A percentile compares a stretch with the other conserved stretches of the same genome.
Evolutionary conservation across 2,113 vertebrate genomes (phyloP).

Genomic region (Siphamia tubifer): DNA sequence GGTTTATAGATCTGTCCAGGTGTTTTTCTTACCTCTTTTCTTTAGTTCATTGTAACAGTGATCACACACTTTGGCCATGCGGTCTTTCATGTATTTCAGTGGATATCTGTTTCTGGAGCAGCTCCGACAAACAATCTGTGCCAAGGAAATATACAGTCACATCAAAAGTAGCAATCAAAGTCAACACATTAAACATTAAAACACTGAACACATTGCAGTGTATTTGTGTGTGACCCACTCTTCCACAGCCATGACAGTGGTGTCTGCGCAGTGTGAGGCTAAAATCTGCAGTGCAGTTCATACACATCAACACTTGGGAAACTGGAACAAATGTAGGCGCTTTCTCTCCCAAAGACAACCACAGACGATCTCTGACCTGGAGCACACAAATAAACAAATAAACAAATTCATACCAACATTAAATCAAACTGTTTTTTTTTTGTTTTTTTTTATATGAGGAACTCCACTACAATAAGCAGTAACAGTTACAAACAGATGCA

Average conservation of each 20-base stretch:
- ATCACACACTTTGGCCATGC: conserved; percentile 94
- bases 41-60: conserved; percentile 90
- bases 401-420: background rate
- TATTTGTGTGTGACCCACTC: conserved; percentile 79
- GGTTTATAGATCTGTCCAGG: no score
- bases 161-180: background rate
- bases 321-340: conserved; percentile 90
- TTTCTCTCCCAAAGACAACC: conserved; percentile 87
- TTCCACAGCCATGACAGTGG: conserved; percentile 94
- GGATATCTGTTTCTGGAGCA: conserved; percentile 95
- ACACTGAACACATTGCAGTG: background rate
- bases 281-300: conserved; percentile 96
- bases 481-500: background rate
- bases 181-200: background rate
- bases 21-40: conserved; percentile 84
- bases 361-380: conserved; percentile 86
- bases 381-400: conserved; percentile 11
- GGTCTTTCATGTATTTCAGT: conserved; percentile 95
- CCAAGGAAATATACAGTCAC: background rate
- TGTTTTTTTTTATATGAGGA: no score
- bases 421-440: background rate
- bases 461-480: no score
- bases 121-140: conserved; percentile 94
- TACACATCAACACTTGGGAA: conserved; percentile 95
- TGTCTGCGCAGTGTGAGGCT: conserved; percentile 91